Conservation (phyloP, 35 echinoderm and acorn worm genomes). For the Chiridota heheva region DNA sequence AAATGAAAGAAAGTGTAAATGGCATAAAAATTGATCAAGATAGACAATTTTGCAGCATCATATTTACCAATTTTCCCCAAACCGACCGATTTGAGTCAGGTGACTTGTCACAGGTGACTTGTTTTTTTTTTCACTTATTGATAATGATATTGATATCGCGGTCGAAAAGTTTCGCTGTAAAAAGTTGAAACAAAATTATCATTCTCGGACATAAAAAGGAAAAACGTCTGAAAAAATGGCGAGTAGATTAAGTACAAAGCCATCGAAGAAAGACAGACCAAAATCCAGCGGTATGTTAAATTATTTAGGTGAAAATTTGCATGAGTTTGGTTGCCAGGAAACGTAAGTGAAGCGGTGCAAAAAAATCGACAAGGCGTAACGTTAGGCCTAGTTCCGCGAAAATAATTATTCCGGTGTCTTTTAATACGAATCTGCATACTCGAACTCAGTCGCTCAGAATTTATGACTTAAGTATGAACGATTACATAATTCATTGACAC, state of each 20-base stretch:
- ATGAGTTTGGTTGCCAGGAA: conserved; percentile 37
- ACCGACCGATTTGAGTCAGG: too few relatives aligned
- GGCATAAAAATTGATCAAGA: too few relatives aligned
- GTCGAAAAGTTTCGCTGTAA: too few relatives aligned
- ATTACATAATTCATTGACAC: too few relatives aligned
- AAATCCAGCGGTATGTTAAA: conserved; percentile 79
- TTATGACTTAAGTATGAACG: neutral
- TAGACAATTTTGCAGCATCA: too few relatives aligned
- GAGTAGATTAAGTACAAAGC: conserved; percentile 77
- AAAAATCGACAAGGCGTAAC: neutral
- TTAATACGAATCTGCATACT: neutral
- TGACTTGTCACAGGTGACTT: too few relatives aligned
- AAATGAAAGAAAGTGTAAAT: too few relatives aligned
- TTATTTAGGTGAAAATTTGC: neutral
- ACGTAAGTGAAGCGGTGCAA: neutral
- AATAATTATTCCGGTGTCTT: neutral
- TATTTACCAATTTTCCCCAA: too few relatives aligned
- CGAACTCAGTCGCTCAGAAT: neutral
- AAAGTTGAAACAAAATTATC: too few relatives aligned
- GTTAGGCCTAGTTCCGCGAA: neutral
- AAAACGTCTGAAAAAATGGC: conserved; percentile 70
- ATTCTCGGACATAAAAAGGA: too few relatives aligned
- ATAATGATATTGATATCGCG: too few relatives aligned
- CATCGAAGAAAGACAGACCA: conserved; percentile 84
- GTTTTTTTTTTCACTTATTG: too few relatives aligned